Evolutionary conservation across 1,140 invertebrate species (phyloP).

Genomic region (Pseudomyrmex sp.): DNA sequence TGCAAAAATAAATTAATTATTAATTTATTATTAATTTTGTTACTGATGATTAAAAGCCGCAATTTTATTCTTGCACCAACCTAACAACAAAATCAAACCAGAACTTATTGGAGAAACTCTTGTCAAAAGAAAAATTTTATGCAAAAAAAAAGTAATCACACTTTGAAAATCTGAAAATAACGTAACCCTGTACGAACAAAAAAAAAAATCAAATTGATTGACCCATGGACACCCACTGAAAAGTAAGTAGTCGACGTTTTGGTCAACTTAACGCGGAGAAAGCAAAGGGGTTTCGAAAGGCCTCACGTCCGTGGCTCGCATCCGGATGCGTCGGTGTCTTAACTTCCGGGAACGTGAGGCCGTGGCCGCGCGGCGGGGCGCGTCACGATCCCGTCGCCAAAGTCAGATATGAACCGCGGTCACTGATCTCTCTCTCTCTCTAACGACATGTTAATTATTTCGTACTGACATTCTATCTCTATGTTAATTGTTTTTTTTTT

Average conservation of each 20-base stretch:
- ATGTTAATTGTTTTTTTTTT: neutral
- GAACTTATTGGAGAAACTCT: too few relatives aligned
- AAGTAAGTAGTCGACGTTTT: conserved; percentile 45
- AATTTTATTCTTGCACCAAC: too few relatives aligned
- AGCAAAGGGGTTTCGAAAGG: conserved; percentile 67
- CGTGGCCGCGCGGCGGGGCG: conserved; percentile 63
- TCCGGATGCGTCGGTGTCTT: conserved; percentile 81
- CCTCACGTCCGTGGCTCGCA: conserved; percentile 79
- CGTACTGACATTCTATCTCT: neutral
- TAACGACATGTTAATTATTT: conserved; percentile 24
- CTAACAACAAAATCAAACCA: too few relatives aligned
- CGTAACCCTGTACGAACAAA: neutral
- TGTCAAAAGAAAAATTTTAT: neutral
- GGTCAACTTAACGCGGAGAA: conserved; percentile 35
- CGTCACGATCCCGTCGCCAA: conserved; percentile 62
- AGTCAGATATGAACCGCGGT: conserved; percentile 72
- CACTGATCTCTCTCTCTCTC: conserved; percentile 74
- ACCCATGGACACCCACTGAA: conserved; percentile 23
- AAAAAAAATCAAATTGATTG: conserved; percentile 19
- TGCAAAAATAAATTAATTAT: too few relatives aligned
- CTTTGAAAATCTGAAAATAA: neutral
- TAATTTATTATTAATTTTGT: too few relatives aligned
- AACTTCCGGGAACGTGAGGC: conserved; percentile 84
- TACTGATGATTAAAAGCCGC: too few relatives aligned
- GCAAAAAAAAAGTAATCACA: neutral